Conservation (phyloP, 1,140 invertebrate genomes). For the Temnothorax longispinosus region DNA sequence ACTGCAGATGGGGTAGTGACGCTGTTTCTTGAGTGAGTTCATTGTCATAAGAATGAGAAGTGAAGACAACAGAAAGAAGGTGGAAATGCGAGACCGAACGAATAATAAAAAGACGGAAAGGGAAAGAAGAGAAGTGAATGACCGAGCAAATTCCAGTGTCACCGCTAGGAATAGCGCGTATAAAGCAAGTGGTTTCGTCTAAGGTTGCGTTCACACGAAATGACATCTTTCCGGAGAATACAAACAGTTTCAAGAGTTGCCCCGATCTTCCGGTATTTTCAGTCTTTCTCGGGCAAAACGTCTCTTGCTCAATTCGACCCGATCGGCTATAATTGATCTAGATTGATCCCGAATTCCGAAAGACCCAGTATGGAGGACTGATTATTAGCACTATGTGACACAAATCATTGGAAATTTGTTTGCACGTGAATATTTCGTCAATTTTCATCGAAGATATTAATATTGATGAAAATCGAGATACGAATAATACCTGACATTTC, state of each 20-base stretch:
- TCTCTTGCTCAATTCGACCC: neutral
- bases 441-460: neutral
- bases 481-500: neutral
- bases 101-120: constrained; percentile 55
- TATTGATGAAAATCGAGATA: neutral
- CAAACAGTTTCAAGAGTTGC: neutral
- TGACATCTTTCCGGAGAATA: neutral
- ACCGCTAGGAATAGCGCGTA: constrained; percentile 37
- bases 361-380: neutral
- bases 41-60: constrained; percentile 63
- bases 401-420: neutral
- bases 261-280: neutral
- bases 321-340: neutral
- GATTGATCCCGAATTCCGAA: neutral
- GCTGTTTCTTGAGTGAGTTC: constrained; percentile 43
- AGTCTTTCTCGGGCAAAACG: neutral
- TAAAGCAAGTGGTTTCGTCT: constrained; percentile 61
- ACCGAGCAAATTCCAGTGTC: constrained; percentile 60
- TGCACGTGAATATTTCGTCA: neutral
- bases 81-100: constrained; percentile 32
- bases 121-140: constrained; percentile 42
- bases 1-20: neutral
- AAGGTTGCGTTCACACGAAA: constrained; percentile 62
- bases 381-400: neutral
- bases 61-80: constrained; percentile 48